Conservation (phyloP, 2,113 vertebrate genomes). For the Progne subis region DNA sequence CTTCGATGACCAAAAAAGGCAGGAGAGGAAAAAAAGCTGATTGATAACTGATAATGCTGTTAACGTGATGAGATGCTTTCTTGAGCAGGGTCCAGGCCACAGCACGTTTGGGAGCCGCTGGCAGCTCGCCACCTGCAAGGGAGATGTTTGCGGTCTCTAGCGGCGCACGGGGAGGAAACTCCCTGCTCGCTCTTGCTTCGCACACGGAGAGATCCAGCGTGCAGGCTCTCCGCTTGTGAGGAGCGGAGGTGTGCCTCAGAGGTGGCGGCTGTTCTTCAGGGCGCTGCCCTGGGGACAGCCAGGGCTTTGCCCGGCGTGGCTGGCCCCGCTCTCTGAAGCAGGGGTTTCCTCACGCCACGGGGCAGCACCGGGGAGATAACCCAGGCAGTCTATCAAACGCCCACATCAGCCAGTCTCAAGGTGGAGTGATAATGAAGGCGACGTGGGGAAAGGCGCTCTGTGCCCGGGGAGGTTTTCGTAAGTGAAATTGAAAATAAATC, state of each 20-base stretch:
- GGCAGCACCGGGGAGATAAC: neutral
- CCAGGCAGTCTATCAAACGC: neutral
- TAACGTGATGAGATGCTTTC: neutral
- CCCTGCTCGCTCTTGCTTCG: neutral
- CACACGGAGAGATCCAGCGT: neutral
- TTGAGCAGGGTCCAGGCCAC: neutral
- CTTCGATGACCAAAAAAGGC: neutral
- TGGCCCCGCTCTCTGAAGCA: neutral
- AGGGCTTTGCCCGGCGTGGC: neutral
- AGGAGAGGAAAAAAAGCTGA: neutral
- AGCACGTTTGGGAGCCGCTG: neutral
- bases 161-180: neutral
- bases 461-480: neutral
- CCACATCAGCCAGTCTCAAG: neutral
- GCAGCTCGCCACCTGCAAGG: neutral
- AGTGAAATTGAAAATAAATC: slow-evolving; percentile 36
- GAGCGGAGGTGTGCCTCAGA: neutral
- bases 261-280: neutral
- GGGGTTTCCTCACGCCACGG: neutral
- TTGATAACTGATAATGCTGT: neutral
- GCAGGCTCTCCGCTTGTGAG: neutral
- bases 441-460: neutral
- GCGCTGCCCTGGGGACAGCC: no score
- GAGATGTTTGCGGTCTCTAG: neutral
- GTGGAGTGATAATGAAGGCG: neutral